Conservation (phyloP, 1,140 invertebrate genomes). For the Nomia melanderi region DNA sequence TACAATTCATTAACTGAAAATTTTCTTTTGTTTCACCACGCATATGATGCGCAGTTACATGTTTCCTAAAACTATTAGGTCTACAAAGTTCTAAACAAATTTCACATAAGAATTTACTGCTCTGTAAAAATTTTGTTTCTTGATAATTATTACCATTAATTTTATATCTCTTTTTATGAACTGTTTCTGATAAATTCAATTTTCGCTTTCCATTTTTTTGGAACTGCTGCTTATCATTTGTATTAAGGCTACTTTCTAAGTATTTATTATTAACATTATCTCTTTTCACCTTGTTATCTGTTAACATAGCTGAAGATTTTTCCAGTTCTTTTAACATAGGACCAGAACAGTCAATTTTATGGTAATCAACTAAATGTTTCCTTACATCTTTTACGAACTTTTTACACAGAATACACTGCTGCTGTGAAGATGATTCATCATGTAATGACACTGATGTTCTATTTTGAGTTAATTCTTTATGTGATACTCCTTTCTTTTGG, state of each 20-base stretch:
- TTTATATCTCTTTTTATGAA: neutral
- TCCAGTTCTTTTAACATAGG: conserved; percentile 55
- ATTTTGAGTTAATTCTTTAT: conserved; percentile 7
- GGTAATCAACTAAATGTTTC: conserved; percentile 74
- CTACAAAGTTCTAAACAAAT: conserved; percentile 64
- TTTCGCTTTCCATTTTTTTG: neutral
- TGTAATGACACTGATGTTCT: neutral
- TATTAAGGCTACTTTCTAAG: neutral
- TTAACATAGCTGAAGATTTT: neutral
- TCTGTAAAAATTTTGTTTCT: neutral
- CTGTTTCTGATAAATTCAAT: neutral
- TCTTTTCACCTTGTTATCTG: neutral
- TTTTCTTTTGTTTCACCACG: conserved; percentile 68
- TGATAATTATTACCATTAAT: neutral
- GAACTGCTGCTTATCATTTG: neutral
- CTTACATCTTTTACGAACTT: conserved; percentile 63
- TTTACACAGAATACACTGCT: conserved; percentile 71
- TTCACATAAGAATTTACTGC: conserved; percentile 42
- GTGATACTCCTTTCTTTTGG: neutral
- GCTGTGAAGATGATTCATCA: neutral
- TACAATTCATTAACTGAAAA: conserved; percentile 53
- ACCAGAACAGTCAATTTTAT: conserved; percentile 70
- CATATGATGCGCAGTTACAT: conserved; percentile 48
- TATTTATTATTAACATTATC: neutral
- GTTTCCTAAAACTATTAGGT: conserved; percentile 36